Conservation (phyloP, 2,888 invertebrate genomes). For the Drosophila macrothrix region DNA sequence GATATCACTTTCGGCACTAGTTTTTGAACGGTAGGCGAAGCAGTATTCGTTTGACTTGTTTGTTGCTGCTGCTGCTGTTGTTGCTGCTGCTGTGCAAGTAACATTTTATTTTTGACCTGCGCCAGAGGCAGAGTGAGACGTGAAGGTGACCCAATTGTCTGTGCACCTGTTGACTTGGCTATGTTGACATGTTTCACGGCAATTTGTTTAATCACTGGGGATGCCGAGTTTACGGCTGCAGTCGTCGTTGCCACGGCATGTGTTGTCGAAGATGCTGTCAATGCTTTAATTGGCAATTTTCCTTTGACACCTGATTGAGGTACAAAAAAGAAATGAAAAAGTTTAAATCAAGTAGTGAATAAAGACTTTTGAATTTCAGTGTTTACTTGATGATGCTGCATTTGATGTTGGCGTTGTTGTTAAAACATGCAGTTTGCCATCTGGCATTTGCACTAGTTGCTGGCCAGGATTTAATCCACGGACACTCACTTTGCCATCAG, state of each 20-base stretch:
- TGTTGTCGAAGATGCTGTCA: constrained; percentile 45
- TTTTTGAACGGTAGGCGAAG: constrained; percentile 68
- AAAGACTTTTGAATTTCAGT: neutral
- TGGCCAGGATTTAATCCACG: constrained; percentile 96
- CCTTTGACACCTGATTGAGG: constrained; percentile 46
- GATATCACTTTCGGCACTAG: constrained; percentile 67
- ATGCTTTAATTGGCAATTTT: constrained; percentile 65
- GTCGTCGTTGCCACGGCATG: constrained; percentile 38
- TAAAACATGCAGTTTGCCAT: constrained; percentile 95
- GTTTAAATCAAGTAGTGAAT: neutral
- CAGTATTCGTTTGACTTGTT: constrained; percentile 25
- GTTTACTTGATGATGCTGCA: constrained; percentile 61
- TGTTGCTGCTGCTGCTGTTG: constrained; percentile 40
- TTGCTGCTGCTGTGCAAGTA: constrained; percentile 71
- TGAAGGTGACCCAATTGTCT: constrained; percentile 65
- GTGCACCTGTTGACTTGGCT: constrained; percentile 66
- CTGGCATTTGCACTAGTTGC: constrained; percentile 96
- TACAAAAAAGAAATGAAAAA: neutral
- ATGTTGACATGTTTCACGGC: constrained; percentile 80
- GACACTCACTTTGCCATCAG: constrained; percentile 96
- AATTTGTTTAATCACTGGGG: constrained; percentile 80
- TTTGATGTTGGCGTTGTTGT: constrained; percentile 84
- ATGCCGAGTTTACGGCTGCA: constrained; percentile 21
- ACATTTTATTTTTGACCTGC: constrained; percentile 70
- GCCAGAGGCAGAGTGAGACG: constrained; percentile 67